phyloP scores from a whole-genome alignment of 2,888 invertebrate species.

The Pemphredon lugubris region DNA sequence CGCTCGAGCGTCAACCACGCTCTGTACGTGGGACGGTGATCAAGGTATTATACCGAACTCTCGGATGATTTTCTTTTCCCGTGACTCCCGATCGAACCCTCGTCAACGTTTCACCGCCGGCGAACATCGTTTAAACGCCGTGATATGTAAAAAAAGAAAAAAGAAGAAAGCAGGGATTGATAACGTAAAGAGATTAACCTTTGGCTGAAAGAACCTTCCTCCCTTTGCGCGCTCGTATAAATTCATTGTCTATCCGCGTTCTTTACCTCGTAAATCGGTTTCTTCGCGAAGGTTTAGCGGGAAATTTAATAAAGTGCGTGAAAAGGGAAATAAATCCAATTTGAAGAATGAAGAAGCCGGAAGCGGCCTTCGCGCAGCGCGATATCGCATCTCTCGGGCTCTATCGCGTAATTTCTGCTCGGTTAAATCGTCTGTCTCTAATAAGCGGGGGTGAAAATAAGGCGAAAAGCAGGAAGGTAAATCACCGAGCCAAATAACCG shows the following conservation, averaged over 20 bases:
- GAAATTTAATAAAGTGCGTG: too few species aligned
- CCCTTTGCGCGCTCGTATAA: too few species aligned
- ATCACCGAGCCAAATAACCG: not conserved
- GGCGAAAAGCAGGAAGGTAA: not conserved
- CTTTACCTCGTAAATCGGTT: too few species aligned
- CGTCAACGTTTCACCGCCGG: not conserved
- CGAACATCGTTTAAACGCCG: too few species aligned
- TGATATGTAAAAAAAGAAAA: too few species aligned
- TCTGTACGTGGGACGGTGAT: not conserved
- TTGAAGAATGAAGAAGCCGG: not conserved
- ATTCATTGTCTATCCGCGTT: too few species aligned
- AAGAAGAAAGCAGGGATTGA: too few species aligned
- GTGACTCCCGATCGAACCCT: not conserved
- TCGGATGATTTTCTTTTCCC: not conserved
- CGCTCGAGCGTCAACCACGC: slow-evolving; percentile 15
- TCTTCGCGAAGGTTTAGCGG: too few species aligned
- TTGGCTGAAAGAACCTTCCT: too few species aligned
- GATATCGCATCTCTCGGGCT: too few species aligned
- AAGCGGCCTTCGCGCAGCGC: not conserved
- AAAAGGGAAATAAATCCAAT: too few species aligned
- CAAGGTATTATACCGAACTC: not conserved
- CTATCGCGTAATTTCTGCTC: not conserved
- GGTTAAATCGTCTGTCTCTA: not conserved
- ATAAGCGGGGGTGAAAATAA: not conserved
- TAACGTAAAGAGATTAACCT: too few species aligned